Evolutionary conservation across 2,797 vertebrate genomes (phyloP).

Genomic region (Peromyscus eremicus): DNA sequence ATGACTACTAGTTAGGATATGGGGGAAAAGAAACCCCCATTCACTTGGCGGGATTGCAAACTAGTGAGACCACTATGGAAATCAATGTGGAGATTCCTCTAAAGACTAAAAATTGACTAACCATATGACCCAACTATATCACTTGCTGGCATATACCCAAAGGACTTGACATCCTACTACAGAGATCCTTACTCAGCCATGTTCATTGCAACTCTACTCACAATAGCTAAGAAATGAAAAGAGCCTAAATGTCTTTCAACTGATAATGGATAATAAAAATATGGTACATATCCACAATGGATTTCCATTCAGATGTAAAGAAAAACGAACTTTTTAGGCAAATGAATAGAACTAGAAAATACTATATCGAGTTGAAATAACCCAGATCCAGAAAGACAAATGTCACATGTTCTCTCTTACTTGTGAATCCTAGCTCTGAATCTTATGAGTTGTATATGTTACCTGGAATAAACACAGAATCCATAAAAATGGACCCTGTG

Average conservation of each 20-base stretch:
- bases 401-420: background rate
- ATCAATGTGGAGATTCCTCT: background rate
- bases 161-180: background rate
- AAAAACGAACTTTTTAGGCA: background rate
- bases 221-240: background rate
- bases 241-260: background rate
- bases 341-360: background rate
- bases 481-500: background rate
- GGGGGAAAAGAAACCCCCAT: background rate
- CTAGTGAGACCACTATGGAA: background rate
- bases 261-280: too few species aligned
- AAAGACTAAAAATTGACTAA: background rate
- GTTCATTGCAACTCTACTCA: background rate
- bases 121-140: background rate
- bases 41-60: background rate
- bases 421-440: background rate
- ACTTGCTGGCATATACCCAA: background rate
- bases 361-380: background rate
- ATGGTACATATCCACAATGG: too few species aligned
- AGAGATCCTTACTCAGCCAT: background rate
- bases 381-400: background rate
- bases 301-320: background rate
- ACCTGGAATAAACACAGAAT: background rate
- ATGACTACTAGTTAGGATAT: background rate
- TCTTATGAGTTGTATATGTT: background rate